Conservation (phyloP, 2,888 invertebrate species). For the Bugula neritina region DNA sequence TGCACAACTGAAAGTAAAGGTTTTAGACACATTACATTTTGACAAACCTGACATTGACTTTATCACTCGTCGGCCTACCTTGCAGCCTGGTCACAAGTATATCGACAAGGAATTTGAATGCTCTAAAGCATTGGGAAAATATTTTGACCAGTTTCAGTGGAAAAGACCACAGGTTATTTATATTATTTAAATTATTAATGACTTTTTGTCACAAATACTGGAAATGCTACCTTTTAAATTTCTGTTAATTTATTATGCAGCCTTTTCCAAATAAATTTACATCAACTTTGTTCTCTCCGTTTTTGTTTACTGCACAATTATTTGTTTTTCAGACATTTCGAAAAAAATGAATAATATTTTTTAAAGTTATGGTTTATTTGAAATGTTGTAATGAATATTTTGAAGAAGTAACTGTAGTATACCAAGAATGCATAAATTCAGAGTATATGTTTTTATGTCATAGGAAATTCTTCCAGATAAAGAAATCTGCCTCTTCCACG, state of each 20-base stretch:
- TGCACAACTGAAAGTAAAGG: not conserved
- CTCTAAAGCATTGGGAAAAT: conserved; percentile 5
- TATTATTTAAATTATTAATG: not conserved
- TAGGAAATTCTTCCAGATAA: conserved; percentile 6
- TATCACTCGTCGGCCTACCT: not conserved
- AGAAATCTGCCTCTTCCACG: conserved; percentile 35
- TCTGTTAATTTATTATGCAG: too few relatives aligned
- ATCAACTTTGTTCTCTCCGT: too few relatives aligned
- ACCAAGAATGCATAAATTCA: too few relatives aligned
- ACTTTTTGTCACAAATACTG: not conserved
- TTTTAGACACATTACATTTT: not conserved
- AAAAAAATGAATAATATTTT: too few relatives aligned
- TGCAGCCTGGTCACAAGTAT: not conserved
- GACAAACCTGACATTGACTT: not conserved
- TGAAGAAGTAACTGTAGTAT: too few relatives aligned
- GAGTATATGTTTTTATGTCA: too few relatives aligned
- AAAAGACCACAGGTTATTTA: not conserved
- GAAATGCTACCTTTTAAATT: too few relatives aligned
- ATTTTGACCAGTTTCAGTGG: not conserved
- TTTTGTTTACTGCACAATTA: too few relatives aligned
- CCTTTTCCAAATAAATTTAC: too few relatives aligned
- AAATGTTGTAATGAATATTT: too few relatives aligned
- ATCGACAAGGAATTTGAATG: not conserved
- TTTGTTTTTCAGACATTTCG: too few relatives aligned
- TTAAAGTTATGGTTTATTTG: too few relatives aligned